Conservation (phyloP, 2,797 vertebrate species). For the Macropus fuliginosus region DNA sequence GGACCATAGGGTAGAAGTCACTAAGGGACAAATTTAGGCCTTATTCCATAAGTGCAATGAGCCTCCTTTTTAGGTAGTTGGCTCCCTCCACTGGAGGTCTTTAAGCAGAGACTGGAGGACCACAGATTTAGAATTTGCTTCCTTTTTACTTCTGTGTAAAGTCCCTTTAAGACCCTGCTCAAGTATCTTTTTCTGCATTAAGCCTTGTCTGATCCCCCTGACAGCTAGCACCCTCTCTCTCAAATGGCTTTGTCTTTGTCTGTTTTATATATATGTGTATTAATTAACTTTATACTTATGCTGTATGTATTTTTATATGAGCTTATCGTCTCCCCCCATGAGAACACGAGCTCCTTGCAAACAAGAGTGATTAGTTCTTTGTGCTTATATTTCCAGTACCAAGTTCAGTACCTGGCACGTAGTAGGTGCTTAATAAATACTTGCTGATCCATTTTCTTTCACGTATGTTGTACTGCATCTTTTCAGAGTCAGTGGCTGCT, state of each 20-base stretch:
- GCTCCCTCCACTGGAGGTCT: background rate
- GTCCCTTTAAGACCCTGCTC: background rate
- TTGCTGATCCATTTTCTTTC: background rate
- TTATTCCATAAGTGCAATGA: background rate
- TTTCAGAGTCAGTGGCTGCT: background rate
- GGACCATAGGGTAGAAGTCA: background rate
- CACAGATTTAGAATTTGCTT: background rate
- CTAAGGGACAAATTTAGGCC: background rate
- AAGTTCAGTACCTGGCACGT: background rate
- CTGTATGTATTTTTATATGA: background rate
- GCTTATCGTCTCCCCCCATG: background rate
- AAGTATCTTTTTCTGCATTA: background rate
- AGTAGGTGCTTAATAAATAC: background rate
- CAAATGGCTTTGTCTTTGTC: background rate
- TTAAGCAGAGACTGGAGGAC: background rate
- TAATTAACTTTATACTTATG: background rate
- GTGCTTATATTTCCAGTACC: background rate
- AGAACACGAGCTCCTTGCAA: background rate
- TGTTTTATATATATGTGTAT: background rate
- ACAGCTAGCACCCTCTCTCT: background rate
- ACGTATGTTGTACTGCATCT: background rate
- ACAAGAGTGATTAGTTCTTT: background rate
- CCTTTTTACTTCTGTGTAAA: background rate
- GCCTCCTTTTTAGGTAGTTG: background rate
- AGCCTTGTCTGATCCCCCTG: background rate